Conservation (phyloP, 2,888 invertebrate species). For the Eubasilissa splendida region DNA sequence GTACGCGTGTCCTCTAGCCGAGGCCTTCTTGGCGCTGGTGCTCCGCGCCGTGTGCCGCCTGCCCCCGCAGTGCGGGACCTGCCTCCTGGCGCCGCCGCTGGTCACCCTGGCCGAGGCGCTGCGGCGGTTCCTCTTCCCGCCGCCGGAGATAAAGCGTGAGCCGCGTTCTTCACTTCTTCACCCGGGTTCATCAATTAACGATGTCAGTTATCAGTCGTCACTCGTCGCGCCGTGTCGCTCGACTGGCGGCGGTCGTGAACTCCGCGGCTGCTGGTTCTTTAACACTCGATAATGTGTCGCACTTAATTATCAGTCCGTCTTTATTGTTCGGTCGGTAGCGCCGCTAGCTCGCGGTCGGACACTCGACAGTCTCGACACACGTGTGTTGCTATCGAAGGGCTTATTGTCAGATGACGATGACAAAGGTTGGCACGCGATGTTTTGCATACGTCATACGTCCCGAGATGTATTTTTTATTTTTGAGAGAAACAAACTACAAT, state of each 20-base stretch:
- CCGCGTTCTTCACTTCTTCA: background rate
- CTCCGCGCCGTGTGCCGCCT: slow-evolving; percentile 28
- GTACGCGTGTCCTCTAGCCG: slow-evolving; percentile 36
- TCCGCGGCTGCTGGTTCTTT: background rate
- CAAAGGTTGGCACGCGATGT: too few species aligned
- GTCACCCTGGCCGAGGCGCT: background rate
- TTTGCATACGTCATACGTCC: too few species aligned
- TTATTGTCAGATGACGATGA: too few species aligned
- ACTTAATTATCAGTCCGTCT: too few species aligned
- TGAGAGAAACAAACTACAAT: too few species aligned
- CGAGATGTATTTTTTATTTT: too few species aligned
- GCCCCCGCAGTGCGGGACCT: slow-evolving; percentile 19
- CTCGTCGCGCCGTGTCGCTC: background rate
- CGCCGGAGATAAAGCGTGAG: background rate
- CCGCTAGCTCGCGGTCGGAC: too few species aligned
- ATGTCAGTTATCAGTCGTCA: background rate
- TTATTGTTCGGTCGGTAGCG: too few species aligned
- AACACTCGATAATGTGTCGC: too few species aligned
- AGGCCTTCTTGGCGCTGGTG: slow-evolving; percentile 31
- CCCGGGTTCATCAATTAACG: background rate
- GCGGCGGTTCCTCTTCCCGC: slow-evolving; percentile 8
- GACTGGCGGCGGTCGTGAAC: background rate
- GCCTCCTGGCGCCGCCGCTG: slow-evolving; percentile 26
- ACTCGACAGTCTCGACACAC: too few species aligned
- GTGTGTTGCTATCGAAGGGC: too few species aligned